These are phyloP conservation scores for Oxygymnocypris stewartii DNA, from an alignment of 2,113 vertebrate genomes.

Conservation along the genomic window DNA sequence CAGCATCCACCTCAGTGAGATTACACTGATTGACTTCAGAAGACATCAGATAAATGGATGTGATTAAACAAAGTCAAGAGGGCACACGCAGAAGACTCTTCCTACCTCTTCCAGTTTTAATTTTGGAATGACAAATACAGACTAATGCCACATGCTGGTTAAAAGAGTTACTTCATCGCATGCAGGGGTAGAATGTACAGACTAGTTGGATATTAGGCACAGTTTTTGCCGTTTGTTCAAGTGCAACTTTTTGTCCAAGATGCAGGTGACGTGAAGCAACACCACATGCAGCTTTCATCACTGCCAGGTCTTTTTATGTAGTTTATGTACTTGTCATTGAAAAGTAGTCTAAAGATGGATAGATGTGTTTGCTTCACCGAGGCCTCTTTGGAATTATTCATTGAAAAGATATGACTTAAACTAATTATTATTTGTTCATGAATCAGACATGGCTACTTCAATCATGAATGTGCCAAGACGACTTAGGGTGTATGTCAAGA, in stretches of 20 bases:
- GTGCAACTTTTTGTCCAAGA: not conserved
- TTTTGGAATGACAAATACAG: not conserved
- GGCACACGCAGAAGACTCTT: not conserved
- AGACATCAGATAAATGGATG: too few species aligned
- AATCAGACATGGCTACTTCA: not conserved
- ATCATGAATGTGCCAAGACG: not conserved
- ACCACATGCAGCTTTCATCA: not conserved
- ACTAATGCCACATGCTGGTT: not conserved
- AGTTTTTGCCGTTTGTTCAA: not conserved
- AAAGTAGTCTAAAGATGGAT: constrained; percentile 5
- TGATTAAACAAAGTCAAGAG: not conserved
- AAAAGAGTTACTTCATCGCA: not conserved
- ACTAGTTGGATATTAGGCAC: too few species aligned
- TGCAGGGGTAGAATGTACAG: not conserved
- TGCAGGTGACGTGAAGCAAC: not conserved
- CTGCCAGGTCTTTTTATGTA: not conserved
- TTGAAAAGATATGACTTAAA: constrained; percentile 3
- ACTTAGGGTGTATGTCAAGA: not conserved
- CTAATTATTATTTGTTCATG: constrained; percentile 7
- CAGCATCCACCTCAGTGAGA: not conserved
- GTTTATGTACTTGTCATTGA: not conserved
- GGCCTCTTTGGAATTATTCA: not conserved
- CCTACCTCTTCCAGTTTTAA: not conserved
- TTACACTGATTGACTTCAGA: not conserved
- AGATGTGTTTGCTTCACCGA: not conserved